Conservation (phyloP, 2,113 vertebrate species). For the Mus pahari region DNA sequence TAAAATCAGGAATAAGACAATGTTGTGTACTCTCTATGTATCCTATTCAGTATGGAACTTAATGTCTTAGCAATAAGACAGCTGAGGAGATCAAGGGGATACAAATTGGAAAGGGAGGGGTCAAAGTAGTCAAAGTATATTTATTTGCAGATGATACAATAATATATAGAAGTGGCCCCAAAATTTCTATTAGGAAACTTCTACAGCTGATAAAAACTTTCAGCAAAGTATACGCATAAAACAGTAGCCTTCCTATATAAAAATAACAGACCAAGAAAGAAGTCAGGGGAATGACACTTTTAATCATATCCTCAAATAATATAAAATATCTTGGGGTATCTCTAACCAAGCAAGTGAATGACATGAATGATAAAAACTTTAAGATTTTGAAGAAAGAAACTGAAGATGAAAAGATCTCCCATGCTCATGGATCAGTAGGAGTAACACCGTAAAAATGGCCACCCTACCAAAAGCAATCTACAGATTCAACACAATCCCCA, state of each 20-base stretch:
- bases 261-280: background rate
- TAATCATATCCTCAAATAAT: background rate
- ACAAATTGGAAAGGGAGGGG: background rate
- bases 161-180: background rate
- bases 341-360: background rate
- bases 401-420: background rate
- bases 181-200: background rate
- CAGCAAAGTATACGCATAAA: background rate
- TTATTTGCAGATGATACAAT: background rate
- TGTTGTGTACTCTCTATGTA: background rate
- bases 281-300: background rate
- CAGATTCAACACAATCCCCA: background rate
- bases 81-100: background rate
- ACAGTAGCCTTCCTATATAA: background rate
- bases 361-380: background rate
- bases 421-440: background rate
- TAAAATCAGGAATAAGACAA: background rate
- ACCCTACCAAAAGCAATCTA: background rate
- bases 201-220: background rate
- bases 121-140: background rate
- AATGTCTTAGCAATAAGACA: background rate
- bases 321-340: background rate
- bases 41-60: background rate
- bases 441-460: background rate
- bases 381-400: background rate